Base-by-base conservation (phyloP, 2,797 vertebrate genomes). In the Hyperoplus lanceolatus region DNA sequence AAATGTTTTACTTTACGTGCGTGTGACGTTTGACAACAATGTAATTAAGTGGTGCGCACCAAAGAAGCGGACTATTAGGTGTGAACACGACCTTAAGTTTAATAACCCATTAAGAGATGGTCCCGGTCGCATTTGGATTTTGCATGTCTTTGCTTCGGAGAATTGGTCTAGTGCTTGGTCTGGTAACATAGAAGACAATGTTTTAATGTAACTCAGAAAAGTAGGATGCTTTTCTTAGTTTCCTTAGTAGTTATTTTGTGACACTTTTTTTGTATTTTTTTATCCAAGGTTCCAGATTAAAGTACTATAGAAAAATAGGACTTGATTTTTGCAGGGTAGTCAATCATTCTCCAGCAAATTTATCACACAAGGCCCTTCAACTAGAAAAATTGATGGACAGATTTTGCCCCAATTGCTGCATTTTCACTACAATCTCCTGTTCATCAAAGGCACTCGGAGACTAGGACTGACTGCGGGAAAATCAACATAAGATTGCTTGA, bases 221-320 rank as follows among this genome's bases (percentile, higher is more conserved):
- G 14, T 16, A 46, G 42, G 50, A 42, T 63, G 45, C 18, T 58
- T 50, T 51, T 73, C 11, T 65, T 3, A 3, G 61, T 70, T 58
- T 82, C 58, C 73, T 62, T 62, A 49, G 46, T 46, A 56, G 21
- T 4, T 10, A 12, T 41, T 60, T 1, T 18, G 38, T 68, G 10
- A 46, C 8, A 36, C 13, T 60, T 45, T 61, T 29, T 29, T 29
- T 29, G 29, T 29, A 29, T 3, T 3, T 29, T 29, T 29, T 29
- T 29, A 29, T 29, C 29, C 29, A 5, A 7, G 2, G 39, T 36
- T 53, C 9, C 0, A 15, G 8, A 59, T 62, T 61, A 18, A 38
- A 29, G 29, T 29, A 29, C 29, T 29, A 29, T 29, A 29, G 29
- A 39, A 38, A n/a, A 42, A 58, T 53, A 15, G 42, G 2, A 10